Evolutionary conservation across 2,797 vertebrate species (phyloP).

Genomic region (Oryzias dopingdopingensis): DNA sequence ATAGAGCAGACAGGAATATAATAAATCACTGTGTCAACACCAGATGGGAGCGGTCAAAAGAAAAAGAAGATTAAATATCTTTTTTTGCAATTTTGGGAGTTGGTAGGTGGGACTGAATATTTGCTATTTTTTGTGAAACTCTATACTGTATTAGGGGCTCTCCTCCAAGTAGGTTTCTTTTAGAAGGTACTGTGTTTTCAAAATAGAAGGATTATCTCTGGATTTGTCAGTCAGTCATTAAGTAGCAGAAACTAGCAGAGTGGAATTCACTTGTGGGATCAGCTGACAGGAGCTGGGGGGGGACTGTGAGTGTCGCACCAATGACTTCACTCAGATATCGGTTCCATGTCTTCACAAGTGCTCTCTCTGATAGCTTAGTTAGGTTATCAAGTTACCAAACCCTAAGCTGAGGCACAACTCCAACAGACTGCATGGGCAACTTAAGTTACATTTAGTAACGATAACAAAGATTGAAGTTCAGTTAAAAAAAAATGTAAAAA

Average conservation of each 20-base stretch:
- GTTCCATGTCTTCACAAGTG: slow-evolving; percentile 59
- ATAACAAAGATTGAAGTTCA: slow-evolving; percentile 7
- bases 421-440: slow-evolving; percentile 19
- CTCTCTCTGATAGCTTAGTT: slow-evolving; percentile 47
- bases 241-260: slow-evolving; percentile 63
- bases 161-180: slow-evolving; percentile 49
- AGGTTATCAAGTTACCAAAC: slow-evolving; percentile 34
- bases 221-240: slow-evolving; percentile 76
- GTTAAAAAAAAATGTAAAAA: not conserved
- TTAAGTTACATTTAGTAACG: slow-evolving; percentile 8
- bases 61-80: slow-evolving; percentile 36
- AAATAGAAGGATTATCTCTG: slow-evolving; percentile 75
- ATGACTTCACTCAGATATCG: slow-evolving; percentile 65
- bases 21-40: too few relatives aligned
- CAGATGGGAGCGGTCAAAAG: too few relatives aligned
- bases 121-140: slow-evolving; percentile 55
- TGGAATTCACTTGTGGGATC: slow-evolving; percentile 56
- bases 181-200: slow-evolving; percentile 63
- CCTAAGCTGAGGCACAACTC: slow-evolving; percentile 12
- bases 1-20: too few relatives aligned
- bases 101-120: slow-evolving; percentile 31
- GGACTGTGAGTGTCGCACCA: slow-evolving; percentile 9
- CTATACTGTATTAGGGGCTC: slow-evolving; percentile 54
- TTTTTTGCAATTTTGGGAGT: slow-evolving; percentile 23
- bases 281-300: slow-evolving; percentile 42